Base-by-base conservation (phyloP, 2,113 vertebrate genomes). In the Aldabrachelys gigantea region DNA sequence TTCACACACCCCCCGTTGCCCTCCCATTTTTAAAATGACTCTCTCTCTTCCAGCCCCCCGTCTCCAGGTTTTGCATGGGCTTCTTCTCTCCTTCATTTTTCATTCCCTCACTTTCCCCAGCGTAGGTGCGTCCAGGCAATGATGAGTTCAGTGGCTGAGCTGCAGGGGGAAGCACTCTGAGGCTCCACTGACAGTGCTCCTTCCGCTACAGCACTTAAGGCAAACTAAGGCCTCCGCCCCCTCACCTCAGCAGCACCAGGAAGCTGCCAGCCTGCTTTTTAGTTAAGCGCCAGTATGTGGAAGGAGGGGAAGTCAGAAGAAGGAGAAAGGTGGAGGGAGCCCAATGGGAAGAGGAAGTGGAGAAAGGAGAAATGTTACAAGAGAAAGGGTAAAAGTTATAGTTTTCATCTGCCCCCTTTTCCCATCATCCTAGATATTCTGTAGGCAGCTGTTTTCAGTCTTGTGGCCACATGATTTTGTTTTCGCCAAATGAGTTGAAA, bases 231-330 rank as follows among this genome's bases (percentile, higher is more conserved):
- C 35, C 31, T 65, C 52, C 19, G 14, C 50, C 50, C 13, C 50
- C 4, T 50, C 7, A 82, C 31, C 50, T 38, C 6, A 56, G 80
- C 50, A 27, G n/a, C 16, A 38, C 24, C 22, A 41, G 80, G 80
- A 82, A 82, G 22, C 52, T 5, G 22, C 22, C 53, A 56, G 80
- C 35, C n/a, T 19, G 24, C 35, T 54, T 38, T 62, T 54, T 69
- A 35, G 19, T 35, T 35, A 16, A 41, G 4, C 3, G 0, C 0
- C n/a, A 78, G 1, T 3, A 12, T 1, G 3, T 0, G 0, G 1
- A 80, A 50, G 31, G 81, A 59, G 21, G 38, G 11, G 38, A 75
- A 75, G 21, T 10, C 17, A 22, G 69, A 41, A 72, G 65, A 72
- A 24, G 5, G 38, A 41, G 47, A 31, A 52, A 2, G 5, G 1